Base-by-base conservation (phyloP, 1,140 invertebrate species). In the Bilobella aurantiaca region DNA sequence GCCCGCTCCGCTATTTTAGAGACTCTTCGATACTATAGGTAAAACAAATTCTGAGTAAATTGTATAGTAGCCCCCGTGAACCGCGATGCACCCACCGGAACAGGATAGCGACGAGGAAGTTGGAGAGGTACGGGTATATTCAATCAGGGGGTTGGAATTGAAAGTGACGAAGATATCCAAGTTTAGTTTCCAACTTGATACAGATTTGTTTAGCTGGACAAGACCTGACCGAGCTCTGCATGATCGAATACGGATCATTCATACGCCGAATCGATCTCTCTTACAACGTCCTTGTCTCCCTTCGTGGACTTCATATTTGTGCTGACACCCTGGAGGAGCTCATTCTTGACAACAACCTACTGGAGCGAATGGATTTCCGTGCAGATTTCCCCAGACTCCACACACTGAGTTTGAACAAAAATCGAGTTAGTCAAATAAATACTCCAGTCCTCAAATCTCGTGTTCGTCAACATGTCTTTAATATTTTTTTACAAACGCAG, bases 361-460 rank as follows among this genome's bases (percentile, higher is more conserved):
- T 72, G 23, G 56, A 60, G 3, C 29, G 31, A 1, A 46, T 72
- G 3, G 67, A 67, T 3, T 56, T 72, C 12, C 27, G 29, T 23
- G 34, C 57, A 61, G 32, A 61, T 3, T 72, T 72, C 57, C 63
- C 68, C 5, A 63, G 64, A 63, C 58, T 72, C n/a, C 67, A 72
- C 28, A 72, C 70, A 30, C 34, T 72, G 5, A 65, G 63, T 23
- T n/a, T 69, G 3, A 72, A 72, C 32, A 72, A 72, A 62, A 72
- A 72, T 58, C 32, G 34, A 37, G 70, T 72, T 59, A 27, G 30
- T 18, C n/a, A n/a, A n/a, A 69, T 32, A 42, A n/a, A n/a, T n/a
- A n/a, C n/a, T n/a, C n/a, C n/a, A n/a, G n/a, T n/a, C n/a, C n/a
- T n/a, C n/a, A n/a, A n/a, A n/a, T n/a, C n/a, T n/a, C n/a, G n/a